Base-by-base conservation (phyloP, 2,113 vertebrate genomes). In the Calidris pygmaea region DNA sequence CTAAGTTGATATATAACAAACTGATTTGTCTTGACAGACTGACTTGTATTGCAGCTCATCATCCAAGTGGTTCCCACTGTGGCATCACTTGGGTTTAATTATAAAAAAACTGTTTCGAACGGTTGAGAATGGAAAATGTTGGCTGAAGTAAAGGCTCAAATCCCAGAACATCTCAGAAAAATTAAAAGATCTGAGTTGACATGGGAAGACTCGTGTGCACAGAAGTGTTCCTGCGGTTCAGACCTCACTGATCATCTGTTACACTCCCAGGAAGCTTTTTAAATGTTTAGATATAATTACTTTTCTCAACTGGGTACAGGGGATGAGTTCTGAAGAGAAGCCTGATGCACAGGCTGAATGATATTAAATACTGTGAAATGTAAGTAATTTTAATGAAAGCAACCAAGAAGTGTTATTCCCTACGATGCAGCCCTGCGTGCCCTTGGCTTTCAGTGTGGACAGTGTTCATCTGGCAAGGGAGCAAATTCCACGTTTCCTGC, bases 401-500 rank as follows among this genome's bases (percentile, higher is more conserved):
- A 24, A 30, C 68, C 68, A 35, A 87, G 85, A 75, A 43, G 17
- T 53, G 60, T 88, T 93, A 21, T 18, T 93, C 70, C 65, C 53
- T 50, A 0, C 63, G 39, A 18, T 10, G 41, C 66, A 94, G 65
- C 82, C 35, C 58, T 62, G 26, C 2, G 0, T 80, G 87, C 59
- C 88, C 67, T 83, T 75, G 87, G 58, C 79, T 77, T 76, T 65
- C 82, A 43, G 55, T 41, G 34, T 74, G 91, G 93, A 90, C 85
- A 79, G 59, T 53, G 43, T 89, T 92, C 68, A 76, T 93, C 79
- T 97, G 90, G 81, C 86, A 62, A 63, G 35, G 52, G 53, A 90
- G 84, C 78, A 92, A 88, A 95, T 65, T 95, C 93, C 95, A 80
- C 79, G 59, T 89, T 95, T 95, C 87, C 52, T 89, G 90, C 95